Percentiles rank a stretch among this genome's conserved stretches.
These are phyloP conservation scores for Barypeithes pellucidus DNA, from an alignment of 2,888 invertebrate genomes.

Conservation along the genomic window DNA sequence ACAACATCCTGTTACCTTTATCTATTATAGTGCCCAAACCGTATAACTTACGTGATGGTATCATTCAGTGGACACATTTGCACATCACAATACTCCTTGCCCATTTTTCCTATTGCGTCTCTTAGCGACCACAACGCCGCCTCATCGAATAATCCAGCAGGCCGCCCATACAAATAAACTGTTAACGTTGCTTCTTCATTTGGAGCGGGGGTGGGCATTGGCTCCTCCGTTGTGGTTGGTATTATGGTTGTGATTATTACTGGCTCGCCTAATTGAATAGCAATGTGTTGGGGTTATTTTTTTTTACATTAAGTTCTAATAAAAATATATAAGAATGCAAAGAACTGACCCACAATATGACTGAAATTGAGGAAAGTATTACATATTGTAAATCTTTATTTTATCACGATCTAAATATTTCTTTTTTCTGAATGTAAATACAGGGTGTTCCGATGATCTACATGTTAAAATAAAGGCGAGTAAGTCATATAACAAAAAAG, in stretches of 20 bases:
- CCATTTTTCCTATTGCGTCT: constrained; percentile 54
- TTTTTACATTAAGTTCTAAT: too few relatives aligned
- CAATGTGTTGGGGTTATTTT: background rate
- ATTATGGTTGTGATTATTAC: constrained; percentile 54
- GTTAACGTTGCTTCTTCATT: constrained; percentile 49
- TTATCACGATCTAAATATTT: too few relatives aligned
- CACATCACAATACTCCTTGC: constrained; percentile 53
- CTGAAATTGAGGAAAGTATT: too few relatives aligned
- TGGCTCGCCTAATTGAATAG: constrained; percentile 51
- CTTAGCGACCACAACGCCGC: constrained; percentile 29
- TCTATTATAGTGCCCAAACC: too few relatives aligned
- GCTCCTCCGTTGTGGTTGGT: constrained; percentile 51
- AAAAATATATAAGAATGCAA: too few relatives aligned
- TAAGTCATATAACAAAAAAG: too few relatives aligned
- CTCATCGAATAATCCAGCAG: constrained; percentile 42
- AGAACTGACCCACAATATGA: too few relatives aligned
- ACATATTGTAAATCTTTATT: too few relatives aligned
- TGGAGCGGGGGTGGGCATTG: constrained; percentile 54
- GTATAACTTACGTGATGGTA: constrained; percentile 55
- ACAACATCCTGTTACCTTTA: too few relatives aligned
- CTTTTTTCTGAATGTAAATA: too few relatives aligned
- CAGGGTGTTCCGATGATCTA: too few relatives aligned
- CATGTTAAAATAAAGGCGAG: too few relatives aligned
- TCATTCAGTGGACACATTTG: constrained; percentile 55
- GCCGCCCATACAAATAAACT: constrained; percentile 53